A percentile compares a stretch with the other conserved stretches of the same genome.
Conservation (phyloP, 2,797 vertebrate genomes). For the Amblyopsis hoosieri region DNA sequence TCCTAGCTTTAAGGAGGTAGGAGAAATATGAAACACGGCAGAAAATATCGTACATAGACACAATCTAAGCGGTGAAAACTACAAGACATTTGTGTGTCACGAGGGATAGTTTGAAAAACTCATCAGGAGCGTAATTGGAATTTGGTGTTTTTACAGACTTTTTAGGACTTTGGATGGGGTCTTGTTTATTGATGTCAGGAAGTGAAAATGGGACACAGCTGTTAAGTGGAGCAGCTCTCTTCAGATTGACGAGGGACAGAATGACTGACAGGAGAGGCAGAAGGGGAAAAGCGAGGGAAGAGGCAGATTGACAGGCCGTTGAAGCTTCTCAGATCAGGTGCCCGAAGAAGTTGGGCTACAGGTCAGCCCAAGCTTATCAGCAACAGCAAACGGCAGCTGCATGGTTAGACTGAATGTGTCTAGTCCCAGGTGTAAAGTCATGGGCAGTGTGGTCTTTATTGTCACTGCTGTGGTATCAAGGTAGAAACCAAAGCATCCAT, state of each 20-base stretch:
- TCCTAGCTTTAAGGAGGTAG: no score
- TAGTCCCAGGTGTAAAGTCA: no score
- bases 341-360: not conserved
- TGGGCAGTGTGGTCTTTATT: no score
- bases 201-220: not conserved
- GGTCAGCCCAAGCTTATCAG: not conserved
- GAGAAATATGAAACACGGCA: no score
- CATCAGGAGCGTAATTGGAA: not conserved
- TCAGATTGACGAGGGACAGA: not conserved
- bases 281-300: not conserved
- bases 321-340: not conserved
- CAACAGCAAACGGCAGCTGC: not conserved
- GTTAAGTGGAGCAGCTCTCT: conserved; percentile 5
- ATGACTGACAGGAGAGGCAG: conserved; percentile 3
- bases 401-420: not conserved
- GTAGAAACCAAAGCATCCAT: no score
- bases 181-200: not conserved
- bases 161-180: not conserved
- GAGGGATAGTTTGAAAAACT: no score
- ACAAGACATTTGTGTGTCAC: no score
- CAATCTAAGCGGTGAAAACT: no score
- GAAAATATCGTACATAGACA: no score
- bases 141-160: not conserved
- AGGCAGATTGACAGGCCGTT: not conserved
- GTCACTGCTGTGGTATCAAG: no score